phyloP scores from a whole-genome alignment of 2,888 invertebrate species.

The Phengaris alcon region DNA sequence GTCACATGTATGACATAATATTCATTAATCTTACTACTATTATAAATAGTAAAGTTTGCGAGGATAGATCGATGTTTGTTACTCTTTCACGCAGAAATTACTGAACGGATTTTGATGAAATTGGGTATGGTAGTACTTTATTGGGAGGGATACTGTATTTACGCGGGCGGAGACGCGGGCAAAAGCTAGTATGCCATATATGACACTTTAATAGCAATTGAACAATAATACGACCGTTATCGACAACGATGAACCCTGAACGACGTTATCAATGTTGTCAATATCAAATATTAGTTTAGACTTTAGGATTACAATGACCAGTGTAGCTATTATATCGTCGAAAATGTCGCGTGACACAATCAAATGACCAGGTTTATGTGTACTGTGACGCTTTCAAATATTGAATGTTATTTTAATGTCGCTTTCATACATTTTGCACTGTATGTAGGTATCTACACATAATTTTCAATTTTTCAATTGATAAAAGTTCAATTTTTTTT shows the following conservation, averaged over 20 bases:
- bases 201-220: neutral
- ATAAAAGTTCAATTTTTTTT: too few species aligned
- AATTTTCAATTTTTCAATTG: neutral
- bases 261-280: neutral
- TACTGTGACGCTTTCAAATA: neutral
- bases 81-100: too few species aligned
- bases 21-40: too few species aligned
- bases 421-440: neutral
- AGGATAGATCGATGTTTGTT: too few species aligned
- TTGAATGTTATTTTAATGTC: neutral
- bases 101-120: too few species aligned
- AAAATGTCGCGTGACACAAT: neutral
- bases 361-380: neutral
- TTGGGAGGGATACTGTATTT: too few species aligned
- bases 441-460: neutral
- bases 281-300: slow-evolving; percentile 5
- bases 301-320: neutral
- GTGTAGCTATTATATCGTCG: neutral
- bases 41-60: too few species aligned
- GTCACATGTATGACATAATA: too few species aligned
- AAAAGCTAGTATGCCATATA: too few species aligned
- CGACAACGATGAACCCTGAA: neutral
- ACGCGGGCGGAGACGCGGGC: too few species aligned
- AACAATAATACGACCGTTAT: neutral
- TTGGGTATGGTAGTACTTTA: too few species aligned